Conservation (phyloP, 2,113 vertebrate species). For the Podiceps cristatus region DNA sequence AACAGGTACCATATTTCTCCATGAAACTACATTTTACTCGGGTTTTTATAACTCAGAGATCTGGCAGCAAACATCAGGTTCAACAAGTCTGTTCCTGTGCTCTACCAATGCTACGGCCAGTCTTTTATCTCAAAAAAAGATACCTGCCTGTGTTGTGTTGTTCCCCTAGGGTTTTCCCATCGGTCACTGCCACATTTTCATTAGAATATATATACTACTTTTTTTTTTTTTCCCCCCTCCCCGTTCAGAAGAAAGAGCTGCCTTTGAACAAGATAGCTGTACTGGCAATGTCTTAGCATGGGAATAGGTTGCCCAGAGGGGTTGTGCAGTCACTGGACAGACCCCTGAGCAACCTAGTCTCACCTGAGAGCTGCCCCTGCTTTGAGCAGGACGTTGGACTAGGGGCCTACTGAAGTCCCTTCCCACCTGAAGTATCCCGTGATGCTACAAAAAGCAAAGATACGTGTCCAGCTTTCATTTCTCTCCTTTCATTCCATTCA, state of each 20-base stretch:
- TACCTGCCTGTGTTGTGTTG: fast-evolving
- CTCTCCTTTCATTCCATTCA: not conserved
- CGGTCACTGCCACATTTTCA: fast-evolving
- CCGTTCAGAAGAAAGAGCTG: not conserved
- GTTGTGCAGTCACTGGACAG: not conserved
- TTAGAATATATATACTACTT: not conserved
- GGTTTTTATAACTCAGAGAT: not conserved
- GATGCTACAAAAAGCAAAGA: not conserved
- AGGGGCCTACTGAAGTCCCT: not conserved
- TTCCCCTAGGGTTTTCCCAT: not conserved
- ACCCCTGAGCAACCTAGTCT: not conserved
- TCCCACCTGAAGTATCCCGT: not conserved
- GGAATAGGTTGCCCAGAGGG: not conserved
- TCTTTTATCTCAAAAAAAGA: not conserved
- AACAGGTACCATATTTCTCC: not conserved
- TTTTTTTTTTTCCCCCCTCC: not conserved
- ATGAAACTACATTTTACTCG: not conserved
- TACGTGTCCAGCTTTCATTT: not conserved
- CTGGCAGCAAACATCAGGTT: not conserved
- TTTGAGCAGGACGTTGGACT: not conserved
- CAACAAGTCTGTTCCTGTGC: not conserved
- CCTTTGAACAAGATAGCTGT: not conserved
- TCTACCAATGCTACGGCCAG: not conserved
- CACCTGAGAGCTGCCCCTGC: not conserved
- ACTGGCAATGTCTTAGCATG: not conserved